Evolutionary conservation across 2,888 invertebrate genomes (phyloP).

Genomic region (Vanessa cardui): DNA sequence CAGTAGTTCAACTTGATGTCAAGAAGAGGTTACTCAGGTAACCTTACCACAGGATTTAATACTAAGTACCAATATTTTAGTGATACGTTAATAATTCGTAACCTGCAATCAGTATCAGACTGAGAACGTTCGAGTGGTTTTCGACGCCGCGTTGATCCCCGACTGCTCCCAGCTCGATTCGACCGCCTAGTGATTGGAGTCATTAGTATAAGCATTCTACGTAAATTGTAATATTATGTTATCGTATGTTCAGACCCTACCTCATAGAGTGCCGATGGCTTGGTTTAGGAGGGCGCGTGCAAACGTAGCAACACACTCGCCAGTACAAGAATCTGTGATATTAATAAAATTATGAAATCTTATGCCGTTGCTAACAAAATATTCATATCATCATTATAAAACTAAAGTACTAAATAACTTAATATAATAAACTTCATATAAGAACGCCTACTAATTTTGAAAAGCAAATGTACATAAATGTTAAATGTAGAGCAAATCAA

Average conservation of each 20-base stretch:
- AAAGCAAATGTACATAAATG: conserved; percentile 17
- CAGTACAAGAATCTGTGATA: conserved; percentile 91
- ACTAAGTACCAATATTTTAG: background rate
- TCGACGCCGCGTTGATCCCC: conserved; percentile 41
- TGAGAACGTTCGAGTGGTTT: conserved; percentile 77
- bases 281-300: conserved; percentile 88
- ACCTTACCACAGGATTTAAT: too few species aligned
- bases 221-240: background rate
- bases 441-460: conserved; percentile 9
- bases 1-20: too few species aligned
- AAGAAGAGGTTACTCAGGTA: too few species aligned
- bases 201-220: background rate
- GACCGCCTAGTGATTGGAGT: conserved; percentile 53
- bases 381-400: background rate
- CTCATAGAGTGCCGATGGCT: conserved; percentile 60
- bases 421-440: background rate
- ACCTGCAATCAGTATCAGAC: conserved; percentile 90
- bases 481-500: background rate
- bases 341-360: background rate
- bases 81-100: conserved; percentile 21
- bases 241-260: conserved; percentile 24
- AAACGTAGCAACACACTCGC: conserved; percentile 95
- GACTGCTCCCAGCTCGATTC: conserved; percentile 52
- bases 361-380: background rate
- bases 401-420: background rate